Percentiles rank a stretch among this genome's conserved stretches.
These are phyloP conservation scores for Venturia canescens DNA, from an alignment of 1,140 invertebrate genomes.

Conservation along the genomic window DNA sequence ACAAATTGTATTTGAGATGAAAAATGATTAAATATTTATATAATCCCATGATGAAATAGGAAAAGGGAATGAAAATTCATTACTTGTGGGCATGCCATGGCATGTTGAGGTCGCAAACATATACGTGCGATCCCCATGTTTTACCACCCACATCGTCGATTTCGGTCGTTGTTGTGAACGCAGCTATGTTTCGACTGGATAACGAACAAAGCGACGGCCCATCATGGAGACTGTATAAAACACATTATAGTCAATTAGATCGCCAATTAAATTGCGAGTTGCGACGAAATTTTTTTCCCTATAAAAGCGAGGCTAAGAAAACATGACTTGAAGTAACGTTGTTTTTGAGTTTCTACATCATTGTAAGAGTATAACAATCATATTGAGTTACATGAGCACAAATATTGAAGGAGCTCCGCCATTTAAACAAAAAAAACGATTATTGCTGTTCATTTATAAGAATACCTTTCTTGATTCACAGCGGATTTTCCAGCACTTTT, in stretches of 20 bases:
- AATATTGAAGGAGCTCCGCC: background rate
- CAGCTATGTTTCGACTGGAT: slow-evolving; percentile 87
- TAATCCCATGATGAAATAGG: no score
- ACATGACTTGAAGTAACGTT: background rate
- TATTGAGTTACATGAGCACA: no score
- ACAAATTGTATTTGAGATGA: no score
- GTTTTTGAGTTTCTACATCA: no score
- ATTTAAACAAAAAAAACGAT: background rate
- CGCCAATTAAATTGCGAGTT: no score
- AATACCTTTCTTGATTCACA: slow-evolving; percentile 77
- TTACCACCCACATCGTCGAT: slow-evolving; percentile 81
- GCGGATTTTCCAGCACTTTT: slow-evolving; percentile 76
- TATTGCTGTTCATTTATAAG: background rate
- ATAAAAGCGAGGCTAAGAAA: background rate
- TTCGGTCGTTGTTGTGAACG: slow-evolving; percentile 86
- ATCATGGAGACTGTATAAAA: slow-evolving; percentile 73
- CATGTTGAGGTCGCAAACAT: slow-evolving; percentile 91
- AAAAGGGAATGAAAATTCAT: slow-evolving; percentile 56
- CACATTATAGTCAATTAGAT: background rate
- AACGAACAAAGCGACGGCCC: slow-evolving; percentile 81
- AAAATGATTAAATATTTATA: no score
- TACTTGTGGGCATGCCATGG: slow-evolving; percentile 90
- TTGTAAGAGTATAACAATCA: no score
- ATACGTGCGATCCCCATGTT: slow-evolving; percentile 87
- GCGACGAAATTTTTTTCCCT: no score